phyloP scores from a whole-genome alignment of 2,888 invertebrate species.

The Zhengitettix transpicula region DNA sequence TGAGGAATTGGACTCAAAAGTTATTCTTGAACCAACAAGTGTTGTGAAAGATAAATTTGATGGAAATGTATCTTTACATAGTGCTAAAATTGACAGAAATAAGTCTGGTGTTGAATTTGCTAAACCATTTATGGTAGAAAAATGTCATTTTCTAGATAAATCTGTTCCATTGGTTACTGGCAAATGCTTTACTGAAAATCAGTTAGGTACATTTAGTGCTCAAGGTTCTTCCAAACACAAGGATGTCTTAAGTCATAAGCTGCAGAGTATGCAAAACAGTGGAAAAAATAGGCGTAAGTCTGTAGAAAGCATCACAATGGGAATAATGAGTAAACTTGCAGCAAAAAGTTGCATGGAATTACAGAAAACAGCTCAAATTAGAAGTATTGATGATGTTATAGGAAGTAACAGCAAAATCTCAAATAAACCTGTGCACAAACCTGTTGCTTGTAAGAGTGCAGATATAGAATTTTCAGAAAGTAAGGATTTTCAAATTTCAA shows the following conservation, averaged over 20 bases:
- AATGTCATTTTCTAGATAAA: conserved; percentile 3
- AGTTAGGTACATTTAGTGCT: background rate
- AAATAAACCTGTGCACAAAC: background rate
- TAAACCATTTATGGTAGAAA: background rate
- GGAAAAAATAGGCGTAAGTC: conserved; percentile 11
- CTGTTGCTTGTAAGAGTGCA: too few species aligned
- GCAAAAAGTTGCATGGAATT: background rate
- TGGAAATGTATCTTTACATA: too few species aligned
- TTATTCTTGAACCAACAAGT: too few species aligned
- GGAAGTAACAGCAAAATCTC: background rate
- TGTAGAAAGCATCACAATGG: conserved; percentile 13
- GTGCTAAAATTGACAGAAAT: background rate
- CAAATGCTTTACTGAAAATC: background rate
- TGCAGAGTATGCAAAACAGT: conserved; percentile 15
- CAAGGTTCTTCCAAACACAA: background rate
- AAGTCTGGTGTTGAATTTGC: background rate
- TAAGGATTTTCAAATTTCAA: background rate
- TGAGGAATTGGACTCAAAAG: too few species aligned
- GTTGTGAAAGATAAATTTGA: too few species aligned
- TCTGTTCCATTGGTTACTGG: background rate
- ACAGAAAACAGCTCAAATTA: background rate
- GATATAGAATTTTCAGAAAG: background rate
- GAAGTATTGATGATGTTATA: background rate
- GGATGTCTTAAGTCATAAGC: background rate
- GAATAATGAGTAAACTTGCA: conserved; percentile 10